A percentile compares a stretch with the other conserved stretches of the same genome.
Evolutionary conservation across 64 coral and sea anemone species (phyloP).

Genomic region (Dendronephthya gigantea): DNA sequence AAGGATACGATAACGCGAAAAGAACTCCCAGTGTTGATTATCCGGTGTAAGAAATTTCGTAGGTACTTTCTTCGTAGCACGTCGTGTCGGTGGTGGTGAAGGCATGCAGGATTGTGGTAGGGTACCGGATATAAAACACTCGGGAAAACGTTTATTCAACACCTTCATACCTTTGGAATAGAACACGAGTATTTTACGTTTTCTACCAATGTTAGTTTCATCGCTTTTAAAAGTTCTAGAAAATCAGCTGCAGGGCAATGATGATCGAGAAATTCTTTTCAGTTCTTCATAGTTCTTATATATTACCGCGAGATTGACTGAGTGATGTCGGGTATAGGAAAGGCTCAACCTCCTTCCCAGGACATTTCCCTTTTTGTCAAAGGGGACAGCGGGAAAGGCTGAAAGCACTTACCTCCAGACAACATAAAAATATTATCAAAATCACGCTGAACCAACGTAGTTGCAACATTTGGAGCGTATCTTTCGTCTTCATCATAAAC

Average conservation of each 20-base stretch:
- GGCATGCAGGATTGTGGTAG: conserved; percentile 59
- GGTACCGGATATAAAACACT: conserved; percentile 55
- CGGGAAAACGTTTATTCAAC: conserved; percentile 68
- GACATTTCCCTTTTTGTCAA: background rate
- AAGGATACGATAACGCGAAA: conserved; percentile 5
- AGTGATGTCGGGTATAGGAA: too few species aligned
- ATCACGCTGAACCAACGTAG: conserved; percentile 82
- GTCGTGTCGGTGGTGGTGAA: conserved; percentile 71
- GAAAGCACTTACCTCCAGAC: conserved; percentile 57
- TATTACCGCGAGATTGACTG: too few species aligned
- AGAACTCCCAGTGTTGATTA: conserved; percentile 17
- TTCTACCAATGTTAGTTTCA: too few species aligned
- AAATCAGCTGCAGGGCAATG: too few species aligned
- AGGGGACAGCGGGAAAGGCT: background rate
- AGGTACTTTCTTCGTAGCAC: conserved; percentile 52
- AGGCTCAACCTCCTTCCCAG: too few species aligned
- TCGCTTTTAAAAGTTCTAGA: too few species aligned
- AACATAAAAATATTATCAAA: conserved; percentile 89
- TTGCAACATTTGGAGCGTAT: conserved; percentile 46
- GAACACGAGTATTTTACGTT: background rate
- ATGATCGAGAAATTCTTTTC: too few species aligned
- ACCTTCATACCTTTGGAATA: conserved; percentile 68
- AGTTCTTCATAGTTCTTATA: too few species aligned
- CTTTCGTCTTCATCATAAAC: conserved; percentile 96
- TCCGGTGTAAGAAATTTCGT: conserved; percentile 27